Evolutionary conservation across 2,888 invertebrate genomes (phyloP), one percentile per base, ranked within the genome.

Genomic region (Drosophila testacea): DNA sequence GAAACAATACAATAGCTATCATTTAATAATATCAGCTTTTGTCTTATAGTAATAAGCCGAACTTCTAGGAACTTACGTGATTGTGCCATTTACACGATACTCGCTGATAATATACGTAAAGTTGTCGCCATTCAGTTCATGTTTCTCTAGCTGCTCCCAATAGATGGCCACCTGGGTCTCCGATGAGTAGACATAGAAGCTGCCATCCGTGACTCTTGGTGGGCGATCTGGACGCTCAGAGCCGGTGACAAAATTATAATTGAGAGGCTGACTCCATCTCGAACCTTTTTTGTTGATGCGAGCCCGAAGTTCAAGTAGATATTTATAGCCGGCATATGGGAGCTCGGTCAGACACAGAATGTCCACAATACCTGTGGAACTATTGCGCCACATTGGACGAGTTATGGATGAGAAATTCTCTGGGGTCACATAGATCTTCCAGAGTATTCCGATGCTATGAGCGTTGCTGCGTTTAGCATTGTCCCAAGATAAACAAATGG

Each of bases 61-160:
- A 32, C 30, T 7, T 42, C 22, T 27, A 44, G 27, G 5, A 16
- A 50, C 91, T 90, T 70, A 91, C 91, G 68, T 59, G 4, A 63
- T 10, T 4, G 75, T 81, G 4, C 82, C 90, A 69, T 91, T 83
- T 16, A 75, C 61, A 10, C 74, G 73, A 54, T 90, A 91, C 64
- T 90, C 85, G 38, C 93, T 92, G n/a, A 96, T 94, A 75, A 93
- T 93, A 89, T 97, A 97, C 2, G 93, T 93, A 86, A 97, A 96
- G 86, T 95, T 94, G 6, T 94, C 94, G 22, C 97, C 97, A 88
- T 96, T 96, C 82, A 95, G 94, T 79, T 95, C 94, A 88, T 94
- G 94, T 47, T 94, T 93, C 22, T 94, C 94, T 55, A 97, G 94
- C 74, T 95, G 94, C 89, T 96, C 95, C 97, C 97, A 97, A 91